Evolutionary conservation across 2,888 invertebrate species (phyloP), one percentile per base, ranked within the genome.

Genomic region (Hemithea aestivaria): DNA sequence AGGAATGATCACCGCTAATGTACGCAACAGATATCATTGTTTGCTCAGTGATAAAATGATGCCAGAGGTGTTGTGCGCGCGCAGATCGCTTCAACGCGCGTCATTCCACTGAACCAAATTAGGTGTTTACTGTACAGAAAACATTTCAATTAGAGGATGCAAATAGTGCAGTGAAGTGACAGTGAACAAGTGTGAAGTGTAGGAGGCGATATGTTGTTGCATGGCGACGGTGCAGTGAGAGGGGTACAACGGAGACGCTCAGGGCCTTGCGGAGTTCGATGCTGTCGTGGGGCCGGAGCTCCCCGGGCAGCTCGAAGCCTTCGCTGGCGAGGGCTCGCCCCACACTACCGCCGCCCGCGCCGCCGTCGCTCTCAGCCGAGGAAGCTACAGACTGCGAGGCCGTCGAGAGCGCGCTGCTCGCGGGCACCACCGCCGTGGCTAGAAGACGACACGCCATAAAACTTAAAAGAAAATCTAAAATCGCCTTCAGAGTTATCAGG

Each of bases 171-270:
- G 40, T 36, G 10, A 28, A 27, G 40, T 38, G 9, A 9, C 24
- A 27, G 33, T 37, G 41, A 23, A 36, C 26, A 58, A 52, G 59
- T 60, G 67, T 66, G 62, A 65, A 58, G 56, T 56, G 66, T 62
- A 53, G 50, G 62, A 56, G 51, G 65, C 83, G 85, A 75, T 80
- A 87, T 87, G 87, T 80, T 78, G 81, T 78, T 83, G 80, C 66
- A 77, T 87, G 79, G 73, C 67, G 59, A 62, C 55, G 50, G 59
- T 61, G 62, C 57, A 70, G 66, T 59, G 70, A 74, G 77, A 73
- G 79, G 77, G 75, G 73, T 78, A 85, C 79, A 74, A 87, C 87
- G 87, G 85, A 85, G 84, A 77, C 84, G 66, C 77, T 87, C 73
- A 81, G 83, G 71, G 73, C 75, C 68, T 73, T 87, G 66, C 82